Evolutionary conservation across 2,113 vertebrate species (phyloP).

Genomic region (Silurus meridionalis): DNA sequence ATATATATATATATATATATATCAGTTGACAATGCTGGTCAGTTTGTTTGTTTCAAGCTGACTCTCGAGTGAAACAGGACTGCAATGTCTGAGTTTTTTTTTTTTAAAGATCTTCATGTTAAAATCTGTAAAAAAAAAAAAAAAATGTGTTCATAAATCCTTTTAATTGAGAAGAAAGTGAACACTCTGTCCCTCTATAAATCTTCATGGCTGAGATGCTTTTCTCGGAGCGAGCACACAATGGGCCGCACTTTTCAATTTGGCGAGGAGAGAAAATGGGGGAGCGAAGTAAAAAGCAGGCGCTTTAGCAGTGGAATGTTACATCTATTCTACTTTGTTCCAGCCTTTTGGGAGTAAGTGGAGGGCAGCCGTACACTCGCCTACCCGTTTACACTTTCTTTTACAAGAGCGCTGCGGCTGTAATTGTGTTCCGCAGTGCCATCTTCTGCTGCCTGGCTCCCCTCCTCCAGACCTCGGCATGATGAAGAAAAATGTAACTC

Average conservation of each 20-base stretch:
- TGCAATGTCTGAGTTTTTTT: neutral
- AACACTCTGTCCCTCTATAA: conserved; percentile 50
- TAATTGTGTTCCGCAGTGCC: conserved; percentile 75
- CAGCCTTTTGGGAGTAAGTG: conserved; percentile 67
- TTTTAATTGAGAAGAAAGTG: conserved; percentile 58
- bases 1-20: too few species aligned
- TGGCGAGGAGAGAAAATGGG: conserved; percentile 62
- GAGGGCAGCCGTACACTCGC: conserved; percentile 62
- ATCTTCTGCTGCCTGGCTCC: conserved; percentile 70
- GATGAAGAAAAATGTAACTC: conserved; percentile 80
- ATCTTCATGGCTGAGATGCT: conserved; percentile 53
- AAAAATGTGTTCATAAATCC: conserved; percentile 61
- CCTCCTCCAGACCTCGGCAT: conserved; percentile 71
- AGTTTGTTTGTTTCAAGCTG: neutral
- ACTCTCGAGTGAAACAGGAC: neutral
- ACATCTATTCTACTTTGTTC: conserved; percentile 80
- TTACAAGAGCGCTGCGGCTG: conserved; percentile 73
- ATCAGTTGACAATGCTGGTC: neutral
- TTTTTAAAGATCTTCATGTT: conserved; percentile 40
- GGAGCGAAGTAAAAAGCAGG: conserved; percentile 65
- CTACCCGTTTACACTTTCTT: conserved; percentile 76
- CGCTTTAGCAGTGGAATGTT: conserved; percentile 60
- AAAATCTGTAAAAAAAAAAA: conserved; percentile 55
- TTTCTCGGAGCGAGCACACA: conserved; percentile 43
- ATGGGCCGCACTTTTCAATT: conserved; percentile 67